Conservation (phyloP, 2,113 vertebrate species). For the Mus musculus region GRCm39 chr13:24226001-24226500, state of each 20-base stretch:
- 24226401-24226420: not conserved
- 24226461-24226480: fast-evolving
- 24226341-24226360: slow-evolving; percentile 19
- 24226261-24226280: not conserved
- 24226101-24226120: not conserved
- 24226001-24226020: not conserved
- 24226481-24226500: not conserved
- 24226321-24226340: not conserved
- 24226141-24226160: not conserved
- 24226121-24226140: not conserved
- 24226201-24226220: not conserved
- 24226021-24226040: not conserved
- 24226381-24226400: not conserved
- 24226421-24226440: not conserved
- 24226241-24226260: not conserved
- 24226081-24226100: not conserved
- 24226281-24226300: not conserved
- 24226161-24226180: not conserved
- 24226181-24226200: not conserved
- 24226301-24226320: not conserved
- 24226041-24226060: not conserved
- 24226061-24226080: not conserved
- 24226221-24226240: not conserved
- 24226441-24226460: not conserved
- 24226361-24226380: not conserved